A percentile compares a stretch with the other conserved stretches of the same genome.
These are phyloP conservation scores for Leptinotarsa haldemani DNA, from an alignment of 2,888 invertebrate genomes.

Conservation along the genomic window DNA sequence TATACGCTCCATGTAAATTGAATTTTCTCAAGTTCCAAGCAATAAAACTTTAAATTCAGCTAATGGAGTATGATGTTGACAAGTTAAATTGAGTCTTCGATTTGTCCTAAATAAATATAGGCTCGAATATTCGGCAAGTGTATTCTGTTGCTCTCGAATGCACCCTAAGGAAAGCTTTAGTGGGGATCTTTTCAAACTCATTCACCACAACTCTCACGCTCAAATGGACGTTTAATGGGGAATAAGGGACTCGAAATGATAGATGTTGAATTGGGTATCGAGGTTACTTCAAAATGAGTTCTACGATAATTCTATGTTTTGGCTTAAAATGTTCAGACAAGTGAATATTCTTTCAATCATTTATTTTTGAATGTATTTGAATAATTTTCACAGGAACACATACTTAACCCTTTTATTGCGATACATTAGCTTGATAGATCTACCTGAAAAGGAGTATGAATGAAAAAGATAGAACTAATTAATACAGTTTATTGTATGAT, in stretches of 20 bases:
- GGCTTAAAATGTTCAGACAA: too few species aligned
- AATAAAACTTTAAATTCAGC: slow-evolving; percentile 4
- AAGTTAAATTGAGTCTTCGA: not conserved
- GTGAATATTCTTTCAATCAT: too few species aligned
- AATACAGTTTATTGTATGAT: too few species aligned
- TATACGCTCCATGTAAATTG: not conserved
- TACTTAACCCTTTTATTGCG: too few species aligned
- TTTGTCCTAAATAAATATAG: slow-evolving; percentile 4
- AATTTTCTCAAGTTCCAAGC: not conserved
- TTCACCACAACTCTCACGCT: not conserved
- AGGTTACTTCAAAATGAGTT: too few species aligned
- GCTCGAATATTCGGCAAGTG: not conserved
- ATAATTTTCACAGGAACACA: too few species aligned
- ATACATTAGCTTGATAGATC: too few species aligned
- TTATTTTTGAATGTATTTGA: too few species aligned
- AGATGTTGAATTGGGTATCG: too few species aligned
- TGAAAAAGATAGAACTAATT: too few species aligned
- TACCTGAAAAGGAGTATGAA: too few species aligned
- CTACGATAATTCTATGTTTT: too few species aligned
- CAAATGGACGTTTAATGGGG: not conserved
- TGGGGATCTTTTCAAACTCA: not conserved
- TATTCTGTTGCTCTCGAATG: not conserved
- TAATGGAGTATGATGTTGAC: slow-evolving; percentile 14
- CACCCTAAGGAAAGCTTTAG: not conserved
- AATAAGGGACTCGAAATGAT: not conserved